Percentiles rank a stretch among this genome's conserved stretches.
Conservation (phyloP, 2,113 vertebrate genomes). For the Phodopus roborovskii region DNA sequence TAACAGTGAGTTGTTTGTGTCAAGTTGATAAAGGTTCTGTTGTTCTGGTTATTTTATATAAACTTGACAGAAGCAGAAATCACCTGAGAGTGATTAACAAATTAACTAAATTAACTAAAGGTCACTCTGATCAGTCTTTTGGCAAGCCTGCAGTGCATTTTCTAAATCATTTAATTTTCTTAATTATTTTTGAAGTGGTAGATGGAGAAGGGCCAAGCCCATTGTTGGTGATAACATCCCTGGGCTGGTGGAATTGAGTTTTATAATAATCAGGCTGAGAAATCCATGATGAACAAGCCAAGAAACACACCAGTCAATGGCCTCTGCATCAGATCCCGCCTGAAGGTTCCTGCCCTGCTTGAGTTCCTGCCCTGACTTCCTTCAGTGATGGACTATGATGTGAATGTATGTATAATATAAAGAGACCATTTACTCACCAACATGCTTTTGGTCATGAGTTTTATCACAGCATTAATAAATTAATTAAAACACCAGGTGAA, state of each 20-base stretch:
- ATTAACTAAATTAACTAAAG: not conserved
- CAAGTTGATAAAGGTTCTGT: not conserved
- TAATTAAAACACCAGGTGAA: not conserved
- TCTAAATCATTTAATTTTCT: not conserved
- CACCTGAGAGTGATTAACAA: no score
- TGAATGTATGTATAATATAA: not conserved
- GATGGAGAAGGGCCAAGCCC: not conserved
- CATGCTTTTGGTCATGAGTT: no score
- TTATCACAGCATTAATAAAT: not conserved
- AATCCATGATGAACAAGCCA: not conserved
- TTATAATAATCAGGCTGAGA: not conserved
- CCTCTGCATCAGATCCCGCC: not conserved
- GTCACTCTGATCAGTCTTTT: not conserved
- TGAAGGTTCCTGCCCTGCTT: not conserved
- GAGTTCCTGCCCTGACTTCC: not conserved
- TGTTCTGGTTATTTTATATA: not conserved
- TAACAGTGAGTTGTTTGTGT: not conserved
- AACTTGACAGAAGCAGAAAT: not conserved
- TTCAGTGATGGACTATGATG: not conserved
- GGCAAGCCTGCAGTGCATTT: not conserved
- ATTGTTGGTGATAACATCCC: not conserved
- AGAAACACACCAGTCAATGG: not conserved
- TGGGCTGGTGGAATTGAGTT: not conserved
- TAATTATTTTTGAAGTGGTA: not conserved
- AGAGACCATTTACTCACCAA: not conserved